A percentile compares a stretch with the other conserved stretches of the same genome.
These are phyloP conservation scores for Drosophila pseudoobscura DNA, from an alignment of 1,140 invertebrate species.

Conservation along the genomic window DNA sequence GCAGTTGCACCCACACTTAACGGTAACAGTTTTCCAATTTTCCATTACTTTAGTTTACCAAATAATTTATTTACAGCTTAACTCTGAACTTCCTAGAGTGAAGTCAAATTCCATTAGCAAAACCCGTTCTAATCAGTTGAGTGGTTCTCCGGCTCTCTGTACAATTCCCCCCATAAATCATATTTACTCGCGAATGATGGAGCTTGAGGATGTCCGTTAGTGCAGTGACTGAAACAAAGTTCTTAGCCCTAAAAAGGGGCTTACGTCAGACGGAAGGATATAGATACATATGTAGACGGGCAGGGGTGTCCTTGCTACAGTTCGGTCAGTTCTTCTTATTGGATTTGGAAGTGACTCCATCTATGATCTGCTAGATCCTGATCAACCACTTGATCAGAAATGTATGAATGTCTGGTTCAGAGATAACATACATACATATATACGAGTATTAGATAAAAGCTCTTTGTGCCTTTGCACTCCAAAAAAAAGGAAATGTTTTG, in stretches of 20 bases:
- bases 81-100: constrained; percentile 13
- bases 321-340: constrained; percentile 26
- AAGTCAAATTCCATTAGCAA: constrained; percentile 32
- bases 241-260: constrained; percentile 20
- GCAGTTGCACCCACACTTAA: constrained; percentile 40
- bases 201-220: neutral
- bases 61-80: constrained; percentile 72
- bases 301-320: constrained; percentile 14
- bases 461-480: constrained; percentile 23
- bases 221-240: constrained; percentile 22
- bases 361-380: no score
- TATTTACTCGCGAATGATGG: constrained; percentile 15
- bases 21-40: constrained; percentile 37
- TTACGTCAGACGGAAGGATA: constrained; percentile 23
- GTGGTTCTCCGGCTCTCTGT: constrained; percentile 43
- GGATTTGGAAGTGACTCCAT: no score
- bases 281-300: neutral
- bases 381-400: no score
- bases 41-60: constrained; percentile 44
- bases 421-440: no score
- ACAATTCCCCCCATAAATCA: constrained; percentile 41
- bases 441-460: constrained; percentile 33
- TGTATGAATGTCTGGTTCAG: no score
- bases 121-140: constrained; percentile 45
- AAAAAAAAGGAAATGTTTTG: no score